Conservation (phyloP, 1,140 invertebrate genomes). For the Phymastichus coffea region DNA sequence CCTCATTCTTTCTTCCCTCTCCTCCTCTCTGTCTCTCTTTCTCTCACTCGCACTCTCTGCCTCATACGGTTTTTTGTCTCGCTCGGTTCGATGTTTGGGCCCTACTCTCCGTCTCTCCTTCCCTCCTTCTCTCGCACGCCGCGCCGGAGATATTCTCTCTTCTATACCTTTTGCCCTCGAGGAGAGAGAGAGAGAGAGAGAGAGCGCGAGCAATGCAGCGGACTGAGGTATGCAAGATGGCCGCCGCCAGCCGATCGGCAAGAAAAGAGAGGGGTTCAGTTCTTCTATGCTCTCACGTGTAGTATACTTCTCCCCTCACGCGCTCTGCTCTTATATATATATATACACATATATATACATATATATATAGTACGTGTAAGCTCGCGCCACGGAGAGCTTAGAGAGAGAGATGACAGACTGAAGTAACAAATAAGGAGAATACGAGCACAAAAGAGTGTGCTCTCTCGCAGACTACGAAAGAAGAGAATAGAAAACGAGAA, state of each 20-base stretch:
- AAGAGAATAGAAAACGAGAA: too few species aligned
- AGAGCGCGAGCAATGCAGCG: slow-evolving; percentile 58
- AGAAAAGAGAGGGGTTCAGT: not conserved
- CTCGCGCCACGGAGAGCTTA: too few species aligned
- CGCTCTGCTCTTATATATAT: not conserved
- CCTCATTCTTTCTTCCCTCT: slow-evolving; percentile 4
- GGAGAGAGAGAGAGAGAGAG: too few species aligned
- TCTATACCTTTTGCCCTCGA: slow-evolving; percentile 60
- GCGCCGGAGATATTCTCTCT: slow-evolving; percentile 53
- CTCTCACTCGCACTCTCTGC: slow-evolving; percentile 49
- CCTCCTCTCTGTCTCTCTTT: slow-evolving; percentile 18
- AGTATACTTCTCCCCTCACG: too few species aligned
- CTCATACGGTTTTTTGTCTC: slow-evolving; percentile 28
- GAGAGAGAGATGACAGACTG: slow-evolving; percentile 15
- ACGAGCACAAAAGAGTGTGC: too few species aligned
- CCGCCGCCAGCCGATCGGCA: slow-evolving; percentile 37
- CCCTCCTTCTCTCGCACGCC: slow-evolving; percentile 19
- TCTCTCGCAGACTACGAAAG: too few species aligned
- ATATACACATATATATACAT: not conserved
- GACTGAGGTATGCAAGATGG: slow-evolving; percentile 58
- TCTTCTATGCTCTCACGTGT: too few species aligned
- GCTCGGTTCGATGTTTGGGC: slow-evolving; percentile 8
- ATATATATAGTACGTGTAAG: not conserved
- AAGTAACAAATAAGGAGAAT: slow-evolving; percentile 28
- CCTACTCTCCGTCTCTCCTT: too few species aligned